phyloP scores from a whole-genome alignment of 2,797 vertebrate species.

The Sebastes oblongus region DNA sequence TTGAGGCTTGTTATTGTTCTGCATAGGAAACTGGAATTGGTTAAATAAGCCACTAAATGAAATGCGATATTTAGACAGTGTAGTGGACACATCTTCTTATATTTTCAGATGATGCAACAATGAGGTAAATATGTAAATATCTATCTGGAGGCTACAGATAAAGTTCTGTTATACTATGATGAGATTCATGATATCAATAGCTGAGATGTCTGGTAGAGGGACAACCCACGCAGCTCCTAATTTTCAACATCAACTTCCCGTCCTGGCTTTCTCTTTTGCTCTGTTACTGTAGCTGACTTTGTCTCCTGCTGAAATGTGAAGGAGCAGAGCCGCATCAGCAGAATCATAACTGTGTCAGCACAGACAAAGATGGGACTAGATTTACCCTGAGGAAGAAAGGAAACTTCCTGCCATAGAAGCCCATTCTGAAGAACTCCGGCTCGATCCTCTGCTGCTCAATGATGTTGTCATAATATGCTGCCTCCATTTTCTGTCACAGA shows the following conservation, averaged over 20 bases:
- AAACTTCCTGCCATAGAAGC: constrained; percentile 98
- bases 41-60: neutral
- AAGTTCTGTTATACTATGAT: neutral
- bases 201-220: neutral
- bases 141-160: neutral
- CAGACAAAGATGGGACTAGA: neutral
- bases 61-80: neutral
- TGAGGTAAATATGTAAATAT: neutral
- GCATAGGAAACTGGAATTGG: neutral
- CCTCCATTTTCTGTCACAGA: constrained; percentile 95
- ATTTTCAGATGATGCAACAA: neutral
- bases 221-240: neutral
- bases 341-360: constrained; percentile 30
- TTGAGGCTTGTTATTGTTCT: neutral
- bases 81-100: neutral
- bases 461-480: constrained; percentile 98
- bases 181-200: neutral
- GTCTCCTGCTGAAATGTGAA: constrained; percentile 1
- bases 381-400: constrained; percentile 97
- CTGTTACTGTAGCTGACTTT: neutral
- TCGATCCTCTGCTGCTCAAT: constrained; percentile 98
- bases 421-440: constrained; percentile 97
- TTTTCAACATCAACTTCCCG: neutral
- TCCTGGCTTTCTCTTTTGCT: neutral
- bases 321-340: constrained; percentile 16